Evolutionary conservation across 64 coral and sea anemone genomes (phyloP), one percentile per base, ranked within the genome.

Genomic region (Porites australiensis): DNA sequence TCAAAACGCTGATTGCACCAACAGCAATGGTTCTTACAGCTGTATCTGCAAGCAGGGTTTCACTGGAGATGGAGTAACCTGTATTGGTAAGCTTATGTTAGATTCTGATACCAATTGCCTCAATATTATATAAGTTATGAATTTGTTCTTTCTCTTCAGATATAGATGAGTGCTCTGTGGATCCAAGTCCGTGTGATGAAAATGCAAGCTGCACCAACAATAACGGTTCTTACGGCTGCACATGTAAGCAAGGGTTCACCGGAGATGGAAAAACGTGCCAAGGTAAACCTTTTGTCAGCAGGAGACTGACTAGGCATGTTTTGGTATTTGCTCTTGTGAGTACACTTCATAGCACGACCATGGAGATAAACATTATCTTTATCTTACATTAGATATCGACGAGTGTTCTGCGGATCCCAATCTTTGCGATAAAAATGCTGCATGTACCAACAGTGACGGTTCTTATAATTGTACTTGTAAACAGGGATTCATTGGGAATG

Each of bases 151-250:
- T 77, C n/a, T 77, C 0, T 21, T 79, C 37, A 95, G 94, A 95
- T 88, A 72, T 95, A 11, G 78, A 96, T 67, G 94, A 96, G 81
- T 96, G 94, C 16, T 18, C 48, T 13, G 49, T 79, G 18, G 87
- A 58, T 23, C 60, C 58, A 1, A 54, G 44, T 49, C 45, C 68
- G 21, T 96, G 94, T 85, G 74, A 96, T 58, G 6, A 71, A 8
- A 13, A 77, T 14, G 89, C 84, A 4, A 54, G 55, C 16, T 96
- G 94, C 46, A 68, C 18, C 47, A 96, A 96, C 58, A 88, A 5
- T 27, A 66, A 75, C 52, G 86, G 86, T 9, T 88, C 86, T 11
- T 75, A 88, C 27, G 71, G 11, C 46, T 86, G 82, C 71, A 67
- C 12, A 15, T 86, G 83, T 49, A 89, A 89, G 14, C 57, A 66